Base-by-base conservation (phyloP, 1,140 invertebrate genomes). In the Drosophila saltans region DNA sequence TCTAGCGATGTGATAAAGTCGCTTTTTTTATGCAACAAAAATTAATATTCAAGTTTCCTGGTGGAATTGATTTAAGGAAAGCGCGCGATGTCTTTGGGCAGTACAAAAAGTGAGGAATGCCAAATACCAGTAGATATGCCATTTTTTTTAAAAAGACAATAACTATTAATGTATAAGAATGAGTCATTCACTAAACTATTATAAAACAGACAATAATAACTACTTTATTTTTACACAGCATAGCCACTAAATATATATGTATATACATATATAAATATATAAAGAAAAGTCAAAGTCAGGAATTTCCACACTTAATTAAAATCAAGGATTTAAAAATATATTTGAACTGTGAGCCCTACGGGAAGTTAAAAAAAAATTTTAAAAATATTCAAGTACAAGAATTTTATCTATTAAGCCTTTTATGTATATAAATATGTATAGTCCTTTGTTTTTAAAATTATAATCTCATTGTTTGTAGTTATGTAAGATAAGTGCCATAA, bases 391-490 rank as follows among this genome's bases (percentile, higher is more conserved):
- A 55, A 66, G 24, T 60, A 9, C 2, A 60, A 60, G 21, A 16
- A 24, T 48, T 48, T 48, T 48, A 24, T 26, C 26, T 26, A 10
- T 48, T 68, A 6, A 39, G 43, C 10, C 16, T 16, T 69, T 61
- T 80, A 66, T 66, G 66, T 63, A 45, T 21, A 48, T 52, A 16
- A 16, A 16, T 16, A 16, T 16, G 16, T 16, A 41, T 72, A 65
- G 63, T 63, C 57, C 24, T 52, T 43, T 63, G 62, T 16, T 30
- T 55, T 55, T 56, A 52, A 69, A 24, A 52, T 52, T 68, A 74
- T 81, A 91, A 90, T 91, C 90, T 91, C 90, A 91, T 89, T 86
- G 76, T 83, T 65, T 83, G 45, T 73, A 78, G 57, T 55, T 57
- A 57, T 55, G 55, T 78, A 83, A 77, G 68, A 28, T 78, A 82